These are phyloP conservation scores for Geococcyx californianus DNA, from an alignment of 2,113 vertebrate species.

Conservation along the genomic window DNA sequence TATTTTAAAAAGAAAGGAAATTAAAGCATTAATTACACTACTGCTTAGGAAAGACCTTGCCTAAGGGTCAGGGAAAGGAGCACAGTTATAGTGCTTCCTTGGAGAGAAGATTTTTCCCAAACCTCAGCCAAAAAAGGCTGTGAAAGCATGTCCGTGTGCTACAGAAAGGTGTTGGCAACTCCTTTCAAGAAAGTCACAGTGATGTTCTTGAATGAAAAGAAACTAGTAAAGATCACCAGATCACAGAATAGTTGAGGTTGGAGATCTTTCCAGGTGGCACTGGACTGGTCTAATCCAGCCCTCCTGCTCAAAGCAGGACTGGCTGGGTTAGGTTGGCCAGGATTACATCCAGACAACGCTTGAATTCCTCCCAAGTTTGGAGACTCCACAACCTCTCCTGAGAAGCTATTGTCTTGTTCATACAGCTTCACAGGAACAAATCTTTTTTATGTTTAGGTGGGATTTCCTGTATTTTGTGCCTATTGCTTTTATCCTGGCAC, in stretches of 20 bases:
- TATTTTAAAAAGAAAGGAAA: background rate
- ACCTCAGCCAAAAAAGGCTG: background rate
- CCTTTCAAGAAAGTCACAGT: background rate
- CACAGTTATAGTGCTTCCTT: background rate
- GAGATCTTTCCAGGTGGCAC: background rate
- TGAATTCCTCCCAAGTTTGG: background rate
- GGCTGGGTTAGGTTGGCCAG: background rate
- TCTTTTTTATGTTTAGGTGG: background rate
- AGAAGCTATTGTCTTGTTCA: background rate
- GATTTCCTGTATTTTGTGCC: background rate
- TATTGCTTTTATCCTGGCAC: background rate
- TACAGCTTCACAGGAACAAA: background rate
- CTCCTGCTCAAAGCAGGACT: background rate
- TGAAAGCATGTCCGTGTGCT: background rate
- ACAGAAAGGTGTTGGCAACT: background rate
- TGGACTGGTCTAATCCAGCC: background rate
- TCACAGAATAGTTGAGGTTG: background rate
- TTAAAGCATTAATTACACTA: background rate
- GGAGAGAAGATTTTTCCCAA: background rate
- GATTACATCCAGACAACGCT: background rate
- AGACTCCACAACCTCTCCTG: background rate
- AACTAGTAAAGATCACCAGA: background rate
- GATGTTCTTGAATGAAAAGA: background rate
- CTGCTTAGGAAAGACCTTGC: background rate
- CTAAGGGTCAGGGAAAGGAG: background rate